Conservation (phyloP, 2,888 invertebrate genomes). For the Celastrina argiolus region DNA sequence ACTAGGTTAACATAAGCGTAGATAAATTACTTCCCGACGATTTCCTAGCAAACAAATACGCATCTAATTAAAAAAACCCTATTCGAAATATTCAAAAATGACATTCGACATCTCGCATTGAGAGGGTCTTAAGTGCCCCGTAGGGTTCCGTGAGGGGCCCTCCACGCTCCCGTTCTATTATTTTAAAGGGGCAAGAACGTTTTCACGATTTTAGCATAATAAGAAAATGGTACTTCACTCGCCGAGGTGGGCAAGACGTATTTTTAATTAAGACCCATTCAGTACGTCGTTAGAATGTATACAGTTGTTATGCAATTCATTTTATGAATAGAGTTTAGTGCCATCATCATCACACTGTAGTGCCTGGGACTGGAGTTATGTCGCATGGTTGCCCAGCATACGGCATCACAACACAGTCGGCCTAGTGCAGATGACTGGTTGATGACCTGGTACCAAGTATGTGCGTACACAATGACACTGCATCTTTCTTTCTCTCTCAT, state of each 20-base stretch:
- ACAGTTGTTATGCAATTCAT: neutral
- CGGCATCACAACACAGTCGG: too few relatives aligned
- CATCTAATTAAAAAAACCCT: neutral
- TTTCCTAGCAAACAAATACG: neutral
- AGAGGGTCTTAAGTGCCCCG: neutral
- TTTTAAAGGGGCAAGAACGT: conserved; percentile 43
- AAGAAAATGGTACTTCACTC: conserved; percentile 25
- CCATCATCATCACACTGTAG: neutral
- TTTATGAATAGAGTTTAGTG: neutral
- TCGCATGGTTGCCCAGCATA: too few relatives aligned
- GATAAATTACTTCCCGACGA: too few relatives aligned
- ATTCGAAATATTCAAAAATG: neutral
- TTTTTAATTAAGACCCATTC: neutral
- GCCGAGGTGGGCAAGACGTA: neutral
- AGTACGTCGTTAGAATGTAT: neutral
- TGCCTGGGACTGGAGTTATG: too few relatives aligned
- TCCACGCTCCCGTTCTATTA: conserved; percentile 50
- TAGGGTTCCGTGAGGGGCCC: conserved; percentile 38
- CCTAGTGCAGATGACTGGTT: too few relatives aligned
- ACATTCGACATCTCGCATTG: neutral
- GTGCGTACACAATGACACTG: too few relatives aligned
- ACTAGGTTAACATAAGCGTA: too few relatives aligned
- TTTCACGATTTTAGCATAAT: conserved; percentile 33
- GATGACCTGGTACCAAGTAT: too few relatives aligned
- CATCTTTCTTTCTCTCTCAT: too few relatives aligned